Evolutionary conservation across 2,888 invertebrate species (phyloP).

Genomic region (Syritta pipiens): DNA sequence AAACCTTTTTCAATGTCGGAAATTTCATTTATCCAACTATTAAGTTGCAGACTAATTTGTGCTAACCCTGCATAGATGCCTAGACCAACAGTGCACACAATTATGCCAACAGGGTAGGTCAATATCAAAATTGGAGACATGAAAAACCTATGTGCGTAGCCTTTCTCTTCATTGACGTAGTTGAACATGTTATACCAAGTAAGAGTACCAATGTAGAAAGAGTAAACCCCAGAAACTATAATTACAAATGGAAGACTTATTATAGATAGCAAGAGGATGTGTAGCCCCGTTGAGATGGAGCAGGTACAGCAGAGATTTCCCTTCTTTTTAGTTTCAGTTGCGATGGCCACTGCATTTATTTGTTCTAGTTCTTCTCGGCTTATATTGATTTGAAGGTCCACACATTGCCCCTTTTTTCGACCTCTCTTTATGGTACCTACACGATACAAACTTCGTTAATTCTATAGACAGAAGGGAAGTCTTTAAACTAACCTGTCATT

Average conservation of each 20-base stretch:
- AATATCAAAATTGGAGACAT: slow-evolving; percentile 85
- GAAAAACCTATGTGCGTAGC: slow-evolving; percentile 82
- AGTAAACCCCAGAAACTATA: slow-evolving; percentile 83
- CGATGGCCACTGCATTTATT: slow-evolving; percentile 82
- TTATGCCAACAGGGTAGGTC: slow-evolving; percentile 85
- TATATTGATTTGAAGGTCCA: slow-evolving; percentile 86
- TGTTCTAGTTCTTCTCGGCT: slow-evolving; percentile 86
- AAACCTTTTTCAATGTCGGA: slow-evolving; percentile 89
- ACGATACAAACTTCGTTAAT: background rate
- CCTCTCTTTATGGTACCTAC: slow-evolving; percentile 86
- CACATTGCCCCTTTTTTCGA: slow-evolving; percentile 85
- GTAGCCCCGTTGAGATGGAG: slow-evolving; percentile 83
- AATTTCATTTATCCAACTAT: slow-evolving; percentile 86
- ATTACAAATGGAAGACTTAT: slow-evolving; percentile 85
- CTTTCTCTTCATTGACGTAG: slow-evolving; percentile 85
- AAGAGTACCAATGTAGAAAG: slow-evolving; percentile 87
- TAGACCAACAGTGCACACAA: slow-evolving; percentile 83
- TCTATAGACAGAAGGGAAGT: background rate
- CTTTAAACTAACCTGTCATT: slow-evolving; percentile 80
- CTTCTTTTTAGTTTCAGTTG: slow-evolving; percentile 82
- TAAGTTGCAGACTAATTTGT: slow-evolving; percentile 85
- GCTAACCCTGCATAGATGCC: slow-evolving; percentile 85
- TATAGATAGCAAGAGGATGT: slow-evolving; percentile 84
- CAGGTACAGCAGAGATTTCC: slow-evolving; percentile 81
- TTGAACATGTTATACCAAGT: slow-evolving; percentile 89